These are phyloP conservation scores for Myotis vivesi DNA, from an alignment of 2,797 vertebrate genomes.

Conservation along the genomic window DNA sequence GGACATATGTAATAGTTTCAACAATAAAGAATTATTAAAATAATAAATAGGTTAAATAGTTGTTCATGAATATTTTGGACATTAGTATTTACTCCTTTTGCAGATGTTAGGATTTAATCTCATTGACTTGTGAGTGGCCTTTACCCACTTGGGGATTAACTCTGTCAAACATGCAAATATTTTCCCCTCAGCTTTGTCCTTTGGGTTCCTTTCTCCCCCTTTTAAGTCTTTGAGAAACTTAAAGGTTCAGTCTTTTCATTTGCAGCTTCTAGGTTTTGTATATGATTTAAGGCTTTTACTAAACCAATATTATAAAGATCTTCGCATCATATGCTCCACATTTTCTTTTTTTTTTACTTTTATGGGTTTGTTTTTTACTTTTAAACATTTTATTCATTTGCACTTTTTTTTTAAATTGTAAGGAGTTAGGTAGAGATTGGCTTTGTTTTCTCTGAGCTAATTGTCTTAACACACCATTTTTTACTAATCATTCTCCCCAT, in stretches of 20 bases:
- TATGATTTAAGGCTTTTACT: background rate
- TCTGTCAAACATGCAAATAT: background rate
- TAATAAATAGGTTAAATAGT: background rate
- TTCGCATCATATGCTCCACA: background rate
- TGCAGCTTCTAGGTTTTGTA: background rate
- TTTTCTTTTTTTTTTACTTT: background rate
- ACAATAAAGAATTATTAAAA: no score
- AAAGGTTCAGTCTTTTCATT: background rate
- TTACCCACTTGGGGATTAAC: background rate
- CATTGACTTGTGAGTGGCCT: background rate
- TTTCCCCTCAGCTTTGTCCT: background rate
- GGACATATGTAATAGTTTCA: no score
- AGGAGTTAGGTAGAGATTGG: background rate
- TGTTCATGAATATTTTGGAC: background rate
- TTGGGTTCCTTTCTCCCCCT: background rate
- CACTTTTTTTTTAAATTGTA: background rate
- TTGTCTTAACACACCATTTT: background rate
- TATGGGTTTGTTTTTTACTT: background rate
- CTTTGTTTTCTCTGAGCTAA: background rate
- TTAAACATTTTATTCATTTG: background rate
- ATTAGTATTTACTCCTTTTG: background rate
- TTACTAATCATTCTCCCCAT: background rate
- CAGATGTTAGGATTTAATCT: background rate
- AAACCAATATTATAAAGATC: background rate
- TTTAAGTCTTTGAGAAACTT: background rate